Evolutionary conservation across 1,140 invertebrate genomes (phyloP).

Genomic region (Neodiprion lecontei): DNA sequence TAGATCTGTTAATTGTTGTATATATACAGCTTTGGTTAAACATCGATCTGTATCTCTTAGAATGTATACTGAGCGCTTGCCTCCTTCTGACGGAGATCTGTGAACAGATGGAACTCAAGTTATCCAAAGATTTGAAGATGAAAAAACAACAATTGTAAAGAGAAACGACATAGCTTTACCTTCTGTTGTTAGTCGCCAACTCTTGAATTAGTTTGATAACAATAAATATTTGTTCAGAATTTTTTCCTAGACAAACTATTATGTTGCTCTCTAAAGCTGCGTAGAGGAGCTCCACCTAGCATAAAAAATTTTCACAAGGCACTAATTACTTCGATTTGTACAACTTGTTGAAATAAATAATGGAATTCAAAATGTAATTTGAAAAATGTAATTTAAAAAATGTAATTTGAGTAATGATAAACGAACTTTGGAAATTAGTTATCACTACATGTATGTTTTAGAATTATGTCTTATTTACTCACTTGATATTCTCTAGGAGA

Average conservation of each 20-base stretch:
- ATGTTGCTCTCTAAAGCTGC: constrained; percentile 80
- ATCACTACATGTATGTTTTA: background rate
- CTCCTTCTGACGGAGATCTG: constrained; percentile 46
- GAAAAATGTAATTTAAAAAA: constrained; percentile 17
- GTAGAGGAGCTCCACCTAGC: constrained; percentile 81
- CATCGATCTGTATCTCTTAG: constrained; percentile 65
- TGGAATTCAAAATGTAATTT: constrained; percentile 7
- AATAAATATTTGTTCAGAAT: constrained; percentile 87
- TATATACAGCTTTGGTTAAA: constrained; percentile 63
- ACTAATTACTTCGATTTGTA: background rate
- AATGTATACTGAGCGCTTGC: constrained; percentile 64
- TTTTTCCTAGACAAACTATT: constrained; percentile 84
- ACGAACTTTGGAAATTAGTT: constrained; percentile 6
- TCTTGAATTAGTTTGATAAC: constrained; percentile 87
- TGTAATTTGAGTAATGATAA: constrained; percentile 22
- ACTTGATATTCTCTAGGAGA: constrained; percentile 79
- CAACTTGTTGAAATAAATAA: constrained; percentile 7
- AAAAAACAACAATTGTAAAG: constrained; percentile 48
- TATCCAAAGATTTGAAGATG: constrained; percentile 45
- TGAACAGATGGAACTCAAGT: constrained; percentile 34
- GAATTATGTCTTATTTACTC: constrained; percentile 29
- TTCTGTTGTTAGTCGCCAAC: constrained; percentile 65
- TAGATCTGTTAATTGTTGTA: constrained; percentile 57
- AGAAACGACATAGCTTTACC: constrained; percentile 39
- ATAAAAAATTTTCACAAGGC: constrained; percentile 13